Evolutionary conservation across 2,888 invertebrate species (phyloP), one percentile per base, ranked within the genome.

Genomic region (Thereva unica): DNA sequence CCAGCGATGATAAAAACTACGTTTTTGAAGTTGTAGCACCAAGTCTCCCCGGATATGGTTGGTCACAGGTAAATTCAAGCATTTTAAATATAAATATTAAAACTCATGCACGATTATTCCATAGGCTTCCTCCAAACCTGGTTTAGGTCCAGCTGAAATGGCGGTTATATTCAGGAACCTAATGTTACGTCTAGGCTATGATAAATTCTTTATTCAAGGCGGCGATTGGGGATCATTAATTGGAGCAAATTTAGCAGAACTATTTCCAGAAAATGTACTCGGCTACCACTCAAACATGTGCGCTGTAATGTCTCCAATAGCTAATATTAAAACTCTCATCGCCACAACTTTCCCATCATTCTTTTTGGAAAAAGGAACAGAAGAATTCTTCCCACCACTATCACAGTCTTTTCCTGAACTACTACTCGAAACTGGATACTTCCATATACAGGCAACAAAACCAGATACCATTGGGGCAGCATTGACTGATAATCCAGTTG

Each of bases 401-500:
- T 67, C 67, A 1, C 55, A 69, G 5, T 71, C 70, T 45, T 34
- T 72, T 0, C 5, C 40, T 8, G 23, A 41, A 6, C 2, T 77
- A 0, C 1, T 80, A 4, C 64, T 74, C 47, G 84, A 85, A 75
- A 69, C 69, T 10, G 85, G 85, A 4, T 86, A 86, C 72, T 74
- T 89, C 72, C 92, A 92, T 75, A 71, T 92, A 1, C 93, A 93
- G 76, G 85, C 90, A 0, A 91, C 92, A 0, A 93, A 92, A 78
- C 93, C 93, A 10, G 93, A 93, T 75, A 92, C 93, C 0, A 79
- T 91, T 68, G 91, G 92, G 12, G 82, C 86, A 1, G 89, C 83
- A 0, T 77, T 95, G 40, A 82, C 84, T 12, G 90, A 92, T 72
- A 90, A 91, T 0, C 94, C 94, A 0, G 84, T 87, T 2, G 93